Evolutionary conservation across 2,797 vertebrate genomes (phyloP), one percentile per base, ranked within the genome.

Genomic region (Gymnopithys bicolor): DNA sequence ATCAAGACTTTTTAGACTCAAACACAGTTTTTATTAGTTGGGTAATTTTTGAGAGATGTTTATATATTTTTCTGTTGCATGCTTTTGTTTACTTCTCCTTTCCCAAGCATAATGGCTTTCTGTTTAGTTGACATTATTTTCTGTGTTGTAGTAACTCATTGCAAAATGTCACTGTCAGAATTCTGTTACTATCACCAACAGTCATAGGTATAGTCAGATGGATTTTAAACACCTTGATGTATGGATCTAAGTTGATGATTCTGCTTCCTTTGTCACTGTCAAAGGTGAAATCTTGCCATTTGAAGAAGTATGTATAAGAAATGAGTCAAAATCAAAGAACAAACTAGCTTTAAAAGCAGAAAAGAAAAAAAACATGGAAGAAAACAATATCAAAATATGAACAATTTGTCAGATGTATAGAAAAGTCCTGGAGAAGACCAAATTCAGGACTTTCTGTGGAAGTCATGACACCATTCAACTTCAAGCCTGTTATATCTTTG

Each of bases 151-250:
- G 27, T 59, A 69, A 81, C 28, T 78, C 18, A 17, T 5, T 76
- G 19, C 27, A 94, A 66, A 90, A 81, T 84, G 17, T 49, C 74
- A 55, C 55, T 84, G 30, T 32, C 81, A 87, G n/a, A 82, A 76
- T 95, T 37, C 55, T 39, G 8, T 17, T 84, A 35, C 43, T 48
- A 35, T 52, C 62, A 94, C 32, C 53, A 75, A 11, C 23, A 73
- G 48, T 46, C 30, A 28, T 21, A 78, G 35, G 11, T 53, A 33
- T 14, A 84, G 46, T 66, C 24, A 69, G 35, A 28, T 69, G 17
- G 23, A 69, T 58, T 93, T 90, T 70, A 74, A 84, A 62, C 19
- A 81, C 18, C 15, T 62, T 56, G 43, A 67, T 56, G n/a, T 60
- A 80, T 49, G 43, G 52, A 67, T 67, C 33, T 71, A 37, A 80